Conservation (phyloP, 2,888 invertebrate species). For the Spatulosminthurus flaviceps region DNA sequence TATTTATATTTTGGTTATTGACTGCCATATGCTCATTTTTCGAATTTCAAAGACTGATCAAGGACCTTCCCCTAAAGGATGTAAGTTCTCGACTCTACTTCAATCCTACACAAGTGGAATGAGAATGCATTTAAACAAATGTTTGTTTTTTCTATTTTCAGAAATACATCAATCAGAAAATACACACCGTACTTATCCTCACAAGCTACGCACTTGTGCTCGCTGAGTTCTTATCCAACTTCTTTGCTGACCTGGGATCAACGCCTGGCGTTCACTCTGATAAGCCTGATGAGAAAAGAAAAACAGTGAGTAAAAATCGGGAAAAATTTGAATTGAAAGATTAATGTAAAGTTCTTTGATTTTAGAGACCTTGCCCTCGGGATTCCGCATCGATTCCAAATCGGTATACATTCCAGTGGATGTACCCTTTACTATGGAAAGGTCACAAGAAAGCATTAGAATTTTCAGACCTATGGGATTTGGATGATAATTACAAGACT, state of each 20-base stretch:
- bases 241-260: neutral
- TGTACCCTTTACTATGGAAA: constrained; percentile 63
- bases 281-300: neutral
- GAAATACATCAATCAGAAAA: neutral
- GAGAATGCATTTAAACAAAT: neutral
- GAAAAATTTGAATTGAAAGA: neutral
- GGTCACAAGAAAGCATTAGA: constrained; percentile 69
- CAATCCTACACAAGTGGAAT: too few relatives aligned
- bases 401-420: constrained; percentile 69
- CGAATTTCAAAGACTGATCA: neutral
- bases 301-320: neutral
- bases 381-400: constrained; percentile 68
- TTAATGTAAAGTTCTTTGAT: neutral
- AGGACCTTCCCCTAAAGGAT: neutral
- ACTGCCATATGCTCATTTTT: neutral
- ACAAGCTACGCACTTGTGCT: constrained; percentile 41
- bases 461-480: constrained; percentile 69
- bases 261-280: too few relatives aligned
- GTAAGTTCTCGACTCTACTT: neutral
- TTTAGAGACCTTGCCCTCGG: constrained; percentile 67
- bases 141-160: neutral
- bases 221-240: neutral
- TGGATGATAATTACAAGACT: constrained; percentile 67
- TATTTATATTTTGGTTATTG: neutral
- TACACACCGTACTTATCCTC: constrained; percentile 48